A percentile compares a stretch with the other conserved stretches of the same genome.
Conservation (phyloP, 2,888 invertebrate genomes). For the Julus scanicus region DNA sequence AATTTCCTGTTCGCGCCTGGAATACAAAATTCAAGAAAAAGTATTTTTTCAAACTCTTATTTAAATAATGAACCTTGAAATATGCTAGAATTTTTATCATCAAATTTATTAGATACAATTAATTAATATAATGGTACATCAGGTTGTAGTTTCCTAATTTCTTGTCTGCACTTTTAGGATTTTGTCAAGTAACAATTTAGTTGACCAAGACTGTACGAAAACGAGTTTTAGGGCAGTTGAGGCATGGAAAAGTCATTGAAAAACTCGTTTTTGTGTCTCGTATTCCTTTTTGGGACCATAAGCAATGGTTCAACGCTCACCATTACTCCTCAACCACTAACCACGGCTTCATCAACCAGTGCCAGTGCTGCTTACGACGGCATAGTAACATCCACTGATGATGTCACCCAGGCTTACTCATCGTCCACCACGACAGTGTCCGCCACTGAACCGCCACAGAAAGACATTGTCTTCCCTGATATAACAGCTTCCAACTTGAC, state of each 20-base stretch:
- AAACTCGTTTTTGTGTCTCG: neutral
- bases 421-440: neutral
- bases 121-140: too few species aligned
- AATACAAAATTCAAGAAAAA: too few species aligned
- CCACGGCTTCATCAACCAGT: neutral
- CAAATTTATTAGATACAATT: too few species aligned
- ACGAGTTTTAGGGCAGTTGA: neutral
- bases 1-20: too few species aligned
- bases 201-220: neutral
- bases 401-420: neutral
- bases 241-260: neutral
- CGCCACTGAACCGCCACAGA: neutral
- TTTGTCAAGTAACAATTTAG: neutral
- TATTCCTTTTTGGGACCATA: neutral
- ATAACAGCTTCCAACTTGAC: conserved; percentile 10
- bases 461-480: conserved; percentile 5
- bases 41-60: too few species aligned
- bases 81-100: too few species aligned
- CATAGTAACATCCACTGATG: neutral
- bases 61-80: too few species aligned
- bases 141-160: neutral
- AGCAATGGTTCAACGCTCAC: neutral
- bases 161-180: neutral
- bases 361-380: neutral
- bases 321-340: neutral